Evolutionary conservation across 2,888 invertebrate genomes (phyloP), one percentile per base, ranked within the genome.

Genomic region (Linnaemya tessellans): DNA sequence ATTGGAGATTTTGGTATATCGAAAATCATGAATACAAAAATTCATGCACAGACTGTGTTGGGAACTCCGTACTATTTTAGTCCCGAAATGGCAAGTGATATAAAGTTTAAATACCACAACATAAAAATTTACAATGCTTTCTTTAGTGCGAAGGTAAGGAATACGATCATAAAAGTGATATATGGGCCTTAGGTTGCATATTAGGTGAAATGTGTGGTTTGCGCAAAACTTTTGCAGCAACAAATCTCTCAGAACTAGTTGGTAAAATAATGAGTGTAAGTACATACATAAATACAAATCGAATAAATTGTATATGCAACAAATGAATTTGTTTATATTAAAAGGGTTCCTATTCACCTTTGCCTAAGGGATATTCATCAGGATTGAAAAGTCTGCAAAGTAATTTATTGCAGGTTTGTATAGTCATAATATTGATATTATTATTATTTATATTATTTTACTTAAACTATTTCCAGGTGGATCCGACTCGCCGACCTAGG

Each of bases 161-260:
- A 64, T 96, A 96, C 90, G 95, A 96, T 90, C 94, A 95, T 89
- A 96, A 96, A 90, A 95, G 96, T 46, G 96, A 96, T 90, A 95
- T 96, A 87, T 96, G 96, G 96, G 96, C 96, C 0, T 91, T 96
- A 78, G 96, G 96, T 15, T 96, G 96, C 90, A 95, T 96, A 88
- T 92, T 96, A 56, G 96, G 96, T 89, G 96, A 96, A 92, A 95
- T 96, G 94, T 94, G 95, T 25, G 95, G 95, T 88, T 92, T 96
- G 25, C 94, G 95, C 89, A 95, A 95, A 91, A 95, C 96, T 1
- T 96, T 96, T 91, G 95, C 96, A 86, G 96, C 95, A 0, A 94
- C 95, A 46, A 96, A 95, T 92, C 92, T 96, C 20, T 95, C 96
- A 3, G 95, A 95, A 38, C 91, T 96, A 30, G 95, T 96, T 43